A percentile compares a stretch with the other conserved stretches of the same genome.
These are phyloP conservation scores for Metellina segmentata DNA, from an alignment of 2,888 invertebrate genomes.

Conservation along the genomic window DNA sequence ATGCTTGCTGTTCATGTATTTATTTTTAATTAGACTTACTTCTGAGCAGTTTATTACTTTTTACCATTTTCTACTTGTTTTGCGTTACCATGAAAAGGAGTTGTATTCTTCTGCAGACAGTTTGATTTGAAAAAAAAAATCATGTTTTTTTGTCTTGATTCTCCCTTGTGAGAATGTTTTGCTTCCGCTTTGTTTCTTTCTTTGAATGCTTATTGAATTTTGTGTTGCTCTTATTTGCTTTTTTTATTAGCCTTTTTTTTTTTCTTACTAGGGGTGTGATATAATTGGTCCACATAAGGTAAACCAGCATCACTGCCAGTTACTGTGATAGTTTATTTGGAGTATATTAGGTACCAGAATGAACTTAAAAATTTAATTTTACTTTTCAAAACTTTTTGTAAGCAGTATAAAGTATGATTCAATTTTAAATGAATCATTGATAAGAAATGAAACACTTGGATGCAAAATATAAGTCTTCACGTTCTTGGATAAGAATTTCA, in stretches of 20 bases:
- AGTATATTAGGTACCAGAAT: slow-evolving; percentile 71
- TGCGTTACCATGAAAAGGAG: slow-evolving; percentile 6
- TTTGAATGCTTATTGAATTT: slow-evolving; percentile 28
- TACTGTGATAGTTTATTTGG: slow-evolving; percentile 76
- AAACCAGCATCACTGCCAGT: slow-evolving; percentile 76
- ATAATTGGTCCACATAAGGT: slow-evolving; percentile 71
- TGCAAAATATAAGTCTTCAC: slow-evolving; percentile 1
- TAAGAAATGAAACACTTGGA: background rate
- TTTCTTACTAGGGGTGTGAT: slow-evolving; percentile 70
- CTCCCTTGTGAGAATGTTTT: slow-evolving; percentile 62
- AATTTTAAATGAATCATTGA: background rate
- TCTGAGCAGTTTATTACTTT: slow-evolving; percentile 42
- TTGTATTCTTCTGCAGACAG: slow-evolving; percentile 18
- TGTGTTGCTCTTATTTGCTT: slow-evolving; percentile 40
- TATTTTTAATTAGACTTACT: slow-evolving; percentile 27
- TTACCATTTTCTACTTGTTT: slow-evolving; percentile 47
- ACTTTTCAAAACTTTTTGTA: background rate
- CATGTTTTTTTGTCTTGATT: slow-evolving; percentile 31
- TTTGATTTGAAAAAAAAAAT: slow-evolving; percentile 32
- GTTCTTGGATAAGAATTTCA: background rate
- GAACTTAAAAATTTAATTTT: slow-evolving; percentile 46
- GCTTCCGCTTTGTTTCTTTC: slow-evolving; percentile 60
- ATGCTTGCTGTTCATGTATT: slow-evolving; percentile 71
- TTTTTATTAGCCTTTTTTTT: slow-evolving; percentile 20
- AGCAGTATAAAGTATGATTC: background rate